Percentiles rank a stretch among this genome's conserved stretches.
Evolutionary conservation across 35 echinoderm and acorn worm species (phyloP).

Genomic region (Heliocidaris erythrogramma): DNA sequence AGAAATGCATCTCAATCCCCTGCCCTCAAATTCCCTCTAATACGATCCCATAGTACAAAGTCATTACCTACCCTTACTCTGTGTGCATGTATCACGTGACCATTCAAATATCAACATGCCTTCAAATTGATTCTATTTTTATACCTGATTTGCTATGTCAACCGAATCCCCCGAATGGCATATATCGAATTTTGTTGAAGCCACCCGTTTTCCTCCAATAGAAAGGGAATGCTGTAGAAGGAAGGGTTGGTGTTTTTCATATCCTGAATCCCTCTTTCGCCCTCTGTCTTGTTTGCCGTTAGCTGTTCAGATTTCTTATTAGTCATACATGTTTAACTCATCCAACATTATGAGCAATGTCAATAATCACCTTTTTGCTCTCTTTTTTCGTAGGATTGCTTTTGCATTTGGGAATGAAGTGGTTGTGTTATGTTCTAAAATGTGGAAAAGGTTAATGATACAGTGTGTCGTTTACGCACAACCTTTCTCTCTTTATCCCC

Average conservation of each 20-base stretch:
- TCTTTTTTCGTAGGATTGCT: too few relatives aligned
- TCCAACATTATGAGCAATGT: background rate
- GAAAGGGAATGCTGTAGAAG: background rate
- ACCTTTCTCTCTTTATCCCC: too few relatives aligned
- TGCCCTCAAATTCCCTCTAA: background rate
- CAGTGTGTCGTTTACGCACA: too few relatives aligned
- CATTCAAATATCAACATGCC: background rate
- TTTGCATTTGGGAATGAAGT: too few relatives aligned
- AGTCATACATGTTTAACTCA: background rate
- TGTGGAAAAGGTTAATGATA: too few relatives aligned
- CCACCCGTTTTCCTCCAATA: background rate
- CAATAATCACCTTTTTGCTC: too few relatives aligned
- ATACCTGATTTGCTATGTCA: background rate
- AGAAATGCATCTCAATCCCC: background rate
- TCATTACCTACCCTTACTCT: background rate
- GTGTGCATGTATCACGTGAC: background rate
- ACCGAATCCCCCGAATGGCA: background rate
- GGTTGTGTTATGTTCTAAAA: too few relatives aligned
- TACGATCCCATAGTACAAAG: background rate
- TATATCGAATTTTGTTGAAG: background rate
- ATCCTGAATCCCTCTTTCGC: background rate
- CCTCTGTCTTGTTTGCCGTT: background rate
- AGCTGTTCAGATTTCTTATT: background rate
- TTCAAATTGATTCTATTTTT: conserved; percentile 10
- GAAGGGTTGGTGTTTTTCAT: background rate